Conservation (phyloP, 2,113 vertebrate species). For the Tapirus terrestris region DNA sequence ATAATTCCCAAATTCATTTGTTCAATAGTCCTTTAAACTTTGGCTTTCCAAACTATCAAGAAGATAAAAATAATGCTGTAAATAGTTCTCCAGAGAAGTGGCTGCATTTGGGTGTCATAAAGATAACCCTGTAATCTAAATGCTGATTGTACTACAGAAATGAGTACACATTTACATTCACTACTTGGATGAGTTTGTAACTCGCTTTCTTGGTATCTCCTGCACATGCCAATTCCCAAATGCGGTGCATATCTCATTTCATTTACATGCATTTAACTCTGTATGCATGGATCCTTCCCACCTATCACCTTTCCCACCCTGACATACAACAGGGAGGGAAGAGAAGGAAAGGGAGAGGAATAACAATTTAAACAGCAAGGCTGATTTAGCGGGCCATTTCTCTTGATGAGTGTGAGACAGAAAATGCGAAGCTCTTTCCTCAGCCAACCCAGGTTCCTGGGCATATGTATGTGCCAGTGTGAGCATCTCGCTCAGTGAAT, state of each 20-base stretch:
- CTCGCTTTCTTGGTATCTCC: neutral
- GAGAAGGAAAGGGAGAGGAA: neutral
- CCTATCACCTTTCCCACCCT: accelerated
- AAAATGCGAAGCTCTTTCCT: neutral
- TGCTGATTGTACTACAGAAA: slow-evolving; percentile 58
- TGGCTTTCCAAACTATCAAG: slow-evolving; percentile 51
- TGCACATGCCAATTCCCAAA: neutral
- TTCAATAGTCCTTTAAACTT: slow-evolving; percentile 67
- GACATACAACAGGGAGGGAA: neutral
- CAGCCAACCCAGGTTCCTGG: neutral
- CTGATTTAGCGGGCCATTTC: neutral
- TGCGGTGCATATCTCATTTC: neutral
- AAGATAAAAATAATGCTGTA: slow-evolving; percentile 41
- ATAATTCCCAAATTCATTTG: slow-evolving; percentile 66
- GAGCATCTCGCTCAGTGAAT: neutral
- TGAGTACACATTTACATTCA: slow-evolving; percentile 64
- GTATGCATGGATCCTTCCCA: neutral
- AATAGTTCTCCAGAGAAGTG: neutral
- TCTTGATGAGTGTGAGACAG: neutral
- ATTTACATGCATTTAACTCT: neutral
- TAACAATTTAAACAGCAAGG: neutral
- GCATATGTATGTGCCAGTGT: neutral
- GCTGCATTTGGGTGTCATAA: neutral
- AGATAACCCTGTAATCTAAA: slow-evolving; percentile 20
- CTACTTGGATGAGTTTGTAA: slow-evolving; percentile 51